A percentile compares a stretch with the other conserved stretches of the same genome.
These are phyloP conservation scores for Ptychobarbus kaznakovi DNA, from an alignment of 2,797 vertebrate genomes.

Conservation along the genomic window DNA sequence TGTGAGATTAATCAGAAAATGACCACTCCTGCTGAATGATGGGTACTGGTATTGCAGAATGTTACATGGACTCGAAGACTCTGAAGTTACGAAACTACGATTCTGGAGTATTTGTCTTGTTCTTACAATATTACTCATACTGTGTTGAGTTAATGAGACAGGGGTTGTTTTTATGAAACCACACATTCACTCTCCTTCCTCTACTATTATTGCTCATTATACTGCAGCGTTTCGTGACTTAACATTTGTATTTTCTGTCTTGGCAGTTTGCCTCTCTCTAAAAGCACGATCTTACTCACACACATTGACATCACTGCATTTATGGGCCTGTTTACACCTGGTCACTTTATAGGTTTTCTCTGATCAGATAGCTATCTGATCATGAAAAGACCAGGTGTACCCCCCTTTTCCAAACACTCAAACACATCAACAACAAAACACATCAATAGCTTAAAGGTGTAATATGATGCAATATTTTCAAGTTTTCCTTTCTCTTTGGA, in stretches of 20 bases:
- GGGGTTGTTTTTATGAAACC: not conserved
- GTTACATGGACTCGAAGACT: not conserved
- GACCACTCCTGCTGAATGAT: not conserved
- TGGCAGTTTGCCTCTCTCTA: not conserved
- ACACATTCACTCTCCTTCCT: not conserved
- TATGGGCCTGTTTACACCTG: not conserved
- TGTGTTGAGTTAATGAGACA: not conserved
- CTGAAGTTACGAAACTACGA: not conserved
- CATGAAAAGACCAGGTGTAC: no score
- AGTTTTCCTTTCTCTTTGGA: no score
- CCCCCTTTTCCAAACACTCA: no score
- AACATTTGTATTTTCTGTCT: constrained; percentile 19
- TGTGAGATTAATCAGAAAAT: not conserved
- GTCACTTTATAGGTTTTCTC: not conserved
- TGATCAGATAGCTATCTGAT: no score
- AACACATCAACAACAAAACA: no score
- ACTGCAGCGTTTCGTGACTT: not conserved
- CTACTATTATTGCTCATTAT: constrained; percentile 12
- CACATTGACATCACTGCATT: not conserved
- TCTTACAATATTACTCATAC: constrained; percentile 2
- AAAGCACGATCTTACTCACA: not conserved
- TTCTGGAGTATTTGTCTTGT: not conserved
- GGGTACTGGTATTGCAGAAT: not conserved
- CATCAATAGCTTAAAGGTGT: no score
- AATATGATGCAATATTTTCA: no score